phyloP scores from a whole-genome alignment of 2,888 invertebrate genomes.

The Rhaphigaster nebulosa region DNA sequence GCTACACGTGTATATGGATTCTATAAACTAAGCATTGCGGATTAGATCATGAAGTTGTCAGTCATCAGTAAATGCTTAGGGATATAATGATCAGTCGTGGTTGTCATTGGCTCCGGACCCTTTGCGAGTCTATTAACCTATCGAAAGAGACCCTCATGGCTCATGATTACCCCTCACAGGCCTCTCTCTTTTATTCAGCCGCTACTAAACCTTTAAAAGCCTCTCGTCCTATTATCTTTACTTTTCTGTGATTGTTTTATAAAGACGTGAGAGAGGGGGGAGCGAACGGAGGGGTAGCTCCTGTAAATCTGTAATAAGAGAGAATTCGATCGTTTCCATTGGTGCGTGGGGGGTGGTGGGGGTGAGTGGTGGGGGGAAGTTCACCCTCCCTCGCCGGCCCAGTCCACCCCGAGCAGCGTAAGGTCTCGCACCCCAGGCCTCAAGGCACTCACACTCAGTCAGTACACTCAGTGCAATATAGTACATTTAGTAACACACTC shows the following conservation, averaged over 20 bases:
- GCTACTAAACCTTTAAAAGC: conserved; percentile 27
- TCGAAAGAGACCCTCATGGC: neutral
- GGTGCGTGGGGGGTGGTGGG: conserved; percentile 57
- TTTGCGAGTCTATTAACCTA: neutral
- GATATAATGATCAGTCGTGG: neutral
- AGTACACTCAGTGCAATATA: conserved; percentile 32
- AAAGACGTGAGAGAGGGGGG: conserved; percentile 5
- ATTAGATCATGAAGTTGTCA: neutral
- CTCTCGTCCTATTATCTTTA: conserved; percentile 18
- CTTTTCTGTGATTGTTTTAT: conserved; percentile 49
- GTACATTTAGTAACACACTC: conserved; percentile 43
- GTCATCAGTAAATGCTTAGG: neutral
- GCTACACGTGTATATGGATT: neutral
- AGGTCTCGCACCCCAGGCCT: conserved; percentile 52
- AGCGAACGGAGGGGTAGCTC: conserved; percentile 33
- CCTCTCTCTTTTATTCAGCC: neutral
- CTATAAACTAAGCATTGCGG: neutral
- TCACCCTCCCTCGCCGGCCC: conserved; percentile 41
- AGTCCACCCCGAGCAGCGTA: conserved; percentile 52
- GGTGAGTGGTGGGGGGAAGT: conserved; percentile 52
- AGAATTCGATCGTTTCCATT: conserved; percentile 65
- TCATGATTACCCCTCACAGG: neutral
- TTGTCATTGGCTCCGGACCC: neutral
- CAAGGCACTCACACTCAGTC: conserved; percentile 56
- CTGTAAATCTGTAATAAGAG: conserved; percentile 65